Conservation (phyloP, 2,888 invertebrate genomes). For the Eupithecia dodoneata region DNA sequence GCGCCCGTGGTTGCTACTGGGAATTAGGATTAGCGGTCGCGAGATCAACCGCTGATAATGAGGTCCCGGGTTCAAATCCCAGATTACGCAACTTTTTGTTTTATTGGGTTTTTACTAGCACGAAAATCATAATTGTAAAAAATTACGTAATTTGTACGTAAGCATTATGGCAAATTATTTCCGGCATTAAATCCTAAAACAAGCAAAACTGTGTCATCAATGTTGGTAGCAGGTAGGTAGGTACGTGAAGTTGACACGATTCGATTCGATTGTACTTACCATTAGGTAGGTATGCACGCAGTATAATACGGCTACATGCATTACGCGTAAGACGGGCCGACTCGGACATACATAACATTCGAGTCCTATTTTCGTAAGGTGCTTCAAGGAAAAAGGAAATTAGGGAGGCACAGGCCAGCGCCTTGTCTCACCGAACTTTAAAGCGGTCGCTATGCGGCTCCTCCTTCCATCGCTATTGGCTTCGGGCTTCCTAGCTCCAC, state of each 20-base stretch:
- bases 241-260: background rate
- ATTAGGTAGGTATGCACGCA: background rate
- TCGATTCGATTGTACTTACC: background rate
- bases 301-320: background rate
- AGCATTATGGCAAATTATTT: background rate
- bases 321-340: constrained; percentile 32
- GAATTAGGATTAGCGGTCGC: background rate
- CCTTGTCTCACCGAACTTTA: constrained; percentile 71
- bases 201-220: background rate
- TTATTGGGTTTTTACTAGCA: background rate
- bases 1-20: background rate
- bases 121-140: background rate
- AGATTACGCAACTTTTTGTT: too few relatives aligned
- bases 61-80: background rate
- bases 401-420: constrained; percentile 57
- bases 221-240: background rate
- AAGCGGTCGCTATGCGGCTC: constrained; percentile 67
- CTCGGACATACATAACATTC: constrained; percentile 31
- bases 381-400: constrained; percentile 53
- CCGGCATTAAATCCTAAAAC: background rate
- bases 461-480: constrained; percentile 79
- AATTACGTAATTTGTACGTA: background rate
- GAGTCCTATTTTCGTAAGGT: constrained; percentile 49
- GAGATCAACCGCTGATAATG: constrained; percentile 4
- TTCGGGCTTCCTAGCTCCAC: constrained; percentile 65